A percentile compares a stretch with the other conserved stretches of the same genome.
Evolutionary conservation across 1,140 invertebrate genomes (phyloP).

Genomic region (Drosophila burlai): DNA sequence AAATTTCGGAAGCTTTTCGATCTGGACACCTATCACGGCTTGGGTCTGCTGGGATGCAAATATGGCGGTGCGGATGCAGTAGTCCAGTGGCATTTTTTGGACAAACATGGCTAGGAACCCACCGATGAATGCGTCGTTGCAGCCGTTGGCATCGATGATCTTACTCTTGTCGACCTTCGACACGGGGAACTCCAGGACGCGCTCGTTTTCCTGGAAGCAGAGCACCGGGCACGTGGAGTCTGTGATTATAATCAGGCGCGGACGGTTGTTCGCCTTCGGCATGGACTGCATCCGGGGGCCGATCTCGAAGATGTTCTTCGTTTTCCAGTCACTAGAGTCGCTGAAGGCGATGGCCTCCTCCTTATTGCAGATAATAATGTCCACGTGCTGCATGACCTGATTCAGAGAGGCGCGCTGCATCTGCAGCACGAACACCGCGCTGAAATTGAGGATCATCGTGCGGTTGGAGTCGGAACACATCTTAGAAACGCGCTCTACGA

Average conservation of each 20-base stretch:
- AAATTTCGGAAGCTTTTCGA: constrained; percentile 61
- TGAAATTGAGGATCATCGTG: constrained; percentile 57
- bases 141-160: constrained; percentile 98
- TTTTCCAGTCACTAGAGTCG: constrained; percentile 39
- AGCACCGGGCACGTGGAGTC: constrained; percentile 54
- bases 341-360: constrained; percentile 56
- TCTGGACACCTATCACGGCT: constrained; percentile 48
- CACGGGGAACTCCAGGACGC: constrained; percentile 86
- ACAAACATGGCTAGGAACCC: constrained; percentile 96
- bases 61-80: constrained; percentile 68
- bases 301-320: constrained; percentile 59
- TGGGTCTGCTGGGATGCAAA: constrained; percentile 60
- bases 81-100: constrained; percentile 87
- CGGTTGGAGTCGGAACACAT: constrained; percentile 26
- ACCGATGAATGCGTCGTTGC: constrained; percentile 99
- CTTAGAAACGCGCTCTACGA: constrained; percentile 28
- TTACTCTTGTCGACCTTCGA: constrained; percentile 88
- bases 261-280: constrained; percentile 41
- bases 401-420: constrained; percentile 32
- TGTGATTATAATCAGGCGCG: constrained; percentile 52
- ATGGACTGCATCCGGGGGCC: constrained; percentile 40
- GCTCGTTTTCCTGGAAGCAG: constrained; percentile 57
- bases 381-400: constrained; percentile 40
- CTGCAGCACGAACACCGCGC: constrained; percentile 63
- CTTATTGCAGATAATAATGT: constrained; percentile 64